Conservation (phyloP, 2,888 invertebrate genomes). For the Eledone cirrhosa region DNA sequence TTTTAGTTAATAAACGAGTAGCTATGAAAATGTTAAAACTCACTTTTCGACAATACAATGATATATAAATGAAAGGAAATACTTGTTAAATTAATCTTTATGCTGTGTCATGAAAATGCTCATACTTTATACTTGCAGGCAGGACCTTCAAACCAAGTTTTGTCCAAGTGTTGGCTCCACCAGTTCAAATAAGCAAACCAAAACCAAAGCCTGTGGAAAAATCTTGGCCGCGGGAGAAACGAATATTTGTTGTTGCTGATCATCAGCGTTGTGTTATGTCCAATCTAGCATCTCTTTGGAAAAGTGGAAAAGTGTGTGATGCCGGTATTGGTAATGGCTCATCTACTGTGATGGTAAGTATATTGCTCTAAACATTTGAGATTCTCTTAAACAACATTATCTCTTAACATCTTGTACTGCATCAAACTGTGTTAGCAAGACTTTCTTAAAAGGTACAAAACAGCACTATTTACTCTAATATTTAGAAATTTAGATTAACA, state of each 20-base stretch:
- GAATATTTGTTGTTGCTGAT: slow-evolving; percentile 1
- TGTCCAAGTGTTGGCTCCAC: not conserved
- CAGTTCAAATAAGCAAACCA: not conserved
- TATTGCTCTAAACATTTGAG: not conserved
- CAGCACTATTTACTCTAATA: not conserved
- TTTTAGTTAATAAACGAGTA: too few relatives aligned
- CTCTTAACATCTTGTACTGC: not conserved
- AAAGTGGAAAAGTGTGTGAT: not conserved
- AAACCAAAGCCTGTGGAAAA: slow-evolving; percentile 18
- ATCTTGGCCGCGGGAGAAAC: not conserved
- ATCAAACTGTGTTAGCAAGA: too few relatives aligned
- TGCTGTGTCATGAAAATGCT: too few relatives aligned
- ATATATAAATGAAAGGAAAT: too few relatives aligned
- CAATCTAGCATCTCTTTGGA: slow-evolving; percentile 4
- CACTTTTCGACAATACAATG: too few relatives aligned
- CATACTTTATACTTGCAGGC: too few relatives aligned
- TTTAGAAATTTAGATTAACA: too few relatives aligned
- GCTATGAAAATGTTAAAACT: too few relatives aligned
- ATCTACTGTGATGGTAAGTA: slow-evolving; percentile 8
- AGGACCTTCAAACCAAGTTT: too few relatives aligned
- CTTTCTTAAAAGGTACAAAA: not conserved
- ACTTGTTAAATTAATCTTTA: too few relatives aligned
- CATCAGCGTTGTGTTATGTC: slow-evolving; percentile 18
- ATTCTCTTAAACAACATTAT: not conserved
- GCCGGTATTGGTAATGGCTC: slow-evolving; percentile 6